phyloP scores from a whole-genome alignment of 2,888 invertebrate species.

The Gisinianus flammeolus region DNA sequence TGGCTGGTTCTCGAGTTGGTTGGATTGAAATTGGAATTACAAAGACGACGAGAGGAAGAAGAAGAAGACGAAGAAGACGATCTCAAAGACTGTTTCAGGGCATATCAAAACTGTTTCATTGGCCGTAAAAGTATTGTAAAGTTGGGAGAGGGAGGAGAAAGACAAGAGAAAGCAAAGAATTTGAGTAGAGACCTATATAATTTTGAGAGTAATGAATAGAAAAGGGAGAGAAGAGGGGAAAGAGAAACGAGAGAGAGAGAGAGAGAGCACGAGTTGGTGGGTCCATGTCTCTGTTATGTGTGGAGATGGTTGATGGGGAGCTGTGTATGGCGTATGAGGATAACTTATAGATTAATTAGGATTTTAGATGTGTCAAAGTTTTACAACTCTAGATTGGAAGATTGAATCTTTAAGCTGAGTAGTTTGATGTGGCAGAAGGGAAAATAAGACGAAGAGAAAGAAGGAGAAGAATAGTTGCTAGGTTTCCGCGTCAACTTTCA shows the following conservation, averaged over 20 bases:
- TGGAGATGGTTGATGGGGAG: neutral
- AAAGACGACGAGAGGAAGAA: too few species aligned
- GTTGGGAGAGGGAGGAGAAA: neutral
- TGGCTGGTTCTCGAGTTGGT: too few species aligned
- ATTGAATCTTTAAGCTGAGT: conserved; percentile 8
- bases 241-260: neutral
- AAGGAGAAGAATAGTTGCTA: neutral
- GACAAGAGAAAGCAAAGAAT: neutral
- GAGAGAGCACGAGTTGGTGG: neutral
- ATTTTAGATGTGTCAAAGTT: conserved; percentile 24
- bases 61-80: too few species aligned
- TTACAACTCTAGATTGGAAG: conserved; percentile 8
- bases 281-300: too few species aligned
- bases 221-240: neutral
- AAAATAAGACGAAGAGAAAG: neutral
- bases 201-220: conserved; percentile 13
- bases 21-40: too few species aligned
- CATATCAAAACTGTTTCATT: too few species aligned
- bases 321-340: conserved; percentile 1
- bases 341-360: conserved; percentile 21
- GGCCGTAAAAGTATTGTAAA: neutral
- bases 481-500: neutral
- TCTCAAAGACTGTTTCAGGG: too few species aligned
- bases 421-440: neutral
- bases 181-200: too few species aligned